These are phyloP conservation scores for Urechis unicinctus DNA, from an alignment of 2,888 invertebrate genomes.

Conservation along the genomic window DNA sequence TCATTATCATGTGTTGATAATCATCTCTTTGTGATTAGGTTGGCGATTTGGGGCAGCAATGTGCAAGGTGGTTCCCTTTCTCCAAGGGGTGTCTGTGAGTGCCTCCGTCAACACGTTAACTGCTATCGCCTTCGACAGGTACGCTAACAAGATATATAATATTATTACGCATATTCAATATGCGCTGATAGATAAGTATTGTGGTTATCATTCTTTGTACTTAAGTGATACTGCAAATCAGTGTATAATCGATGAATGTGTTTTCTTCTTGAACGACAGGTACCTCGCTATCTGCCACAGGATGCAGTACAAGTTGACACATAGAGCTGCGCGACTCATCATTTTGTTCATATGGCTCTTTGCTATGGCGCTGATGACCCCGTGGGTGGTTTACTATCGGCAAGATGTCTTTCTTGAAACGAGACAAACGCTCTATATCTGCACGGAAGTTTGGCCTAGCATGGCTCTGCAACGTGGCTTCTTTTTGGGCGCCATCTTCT, in stretches of 20 bases:
- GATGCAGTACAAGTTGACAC: constrained; percentile 82
- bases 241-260: too few species aligned
- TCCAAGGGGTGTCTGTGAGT: constrained; percentile 58
- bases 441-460: constrained; percentile 55
- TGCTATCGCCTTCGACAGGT: constrained; percentile 58
- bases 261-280: too few species aligned
- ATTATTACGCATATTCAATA: too few species aligned
- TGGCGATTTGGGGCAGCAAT: constrained; percentile 57
- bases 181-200: too few species aligned
- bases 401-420: constrained; percentile 13
- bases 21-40: constrained; percentile 48
- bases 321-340: constrained; percentile 77
- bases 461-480: constrained; percentile 59
- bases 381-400: constrained; percentile 87
- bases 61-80: constrained; percentile 57
- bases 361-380: constrained; percentile 75
- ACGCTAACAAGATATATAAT: too few species aligned
- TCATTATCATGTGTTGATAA: too few species aligned
- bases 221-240: too few species aligned
- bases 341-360: constrained; percentile 86
- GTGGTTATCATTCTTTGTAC: too few species aligned
- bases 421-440: constrained; percentile 18
- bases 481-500: constrained; percentile 80
- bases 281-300: constrained; percentile 95
- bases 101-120: constrained; percentile 58